phyloP scores from a whole-genome alignment of 2,797 vertebrate species.

The Microcaecilia unicolor region DNA sequence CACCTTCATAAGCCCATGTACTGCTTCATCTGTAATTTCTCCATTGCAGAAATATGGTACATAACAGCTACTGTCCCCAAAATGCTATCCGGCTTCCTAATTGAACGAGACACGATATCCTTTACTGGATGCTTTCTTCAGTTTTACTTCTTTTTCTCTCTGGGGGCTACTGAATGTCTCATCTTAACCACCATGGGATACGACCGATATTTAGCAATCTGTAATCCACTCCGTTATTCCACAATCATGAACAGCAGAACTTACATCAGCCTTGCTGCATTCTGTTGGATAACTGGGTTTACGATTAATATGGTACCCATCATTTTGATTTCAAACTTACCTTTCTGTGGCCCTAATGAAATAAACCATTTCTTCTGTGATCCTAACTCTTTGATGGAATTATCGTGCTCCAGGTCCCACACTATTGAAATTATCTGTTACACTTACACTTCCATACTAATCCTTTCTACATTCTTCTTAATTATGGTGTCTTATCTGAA shows the following conservation, averaged over 20 bases:
- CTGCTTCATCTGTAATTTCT: too few relatives aligned
- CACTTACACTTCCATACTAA: too few relatives aligned
- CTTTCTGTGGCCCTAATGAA: constrained; percentile 27
- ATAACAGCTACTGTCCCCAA: too few relatives aligned
- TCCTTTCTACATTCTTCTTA: background rate
- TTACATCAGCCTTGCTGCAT: constrained; percentile 9
- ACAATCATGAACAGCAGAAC: constrained; percentile 16
- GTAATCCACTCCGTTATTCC: constrained; percentile 23
- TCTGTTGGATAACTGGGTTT: constrained; percentile 25
- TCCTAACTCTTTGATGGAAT: constrained; percentile 24
- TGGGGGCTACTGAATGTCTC: constrained; percentile 20
- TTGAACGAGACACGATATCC: too few relatives aligned
- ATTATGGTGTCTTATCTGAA: background rate
- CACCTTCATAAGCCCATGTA: too few relatives aligned
- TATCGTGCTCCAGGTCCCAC: constrained; percentile 23
- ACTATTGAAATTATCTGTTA: too few relatives aligned
- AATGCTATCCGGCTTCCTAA: too few relatives aligned
- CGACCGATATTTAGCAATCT: constrained; percentile 28
- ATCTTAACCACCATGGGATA: constrained; percentile 30
- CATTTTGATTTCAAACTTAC: constrained; percentile 26
- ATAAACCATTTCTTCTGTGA: constrained; percentile 35
- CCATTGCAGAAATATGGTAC: too few relatives aligned
- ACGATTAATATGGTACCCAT: constrained; percentile 20
- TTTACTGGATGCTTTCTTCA: constrained; percentile 28
- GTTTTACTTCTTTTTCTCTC: constrained; percentile 24